Conservation (phyloP, 1,140 invertebrate genomes). For the Heliconius melpomene region DNA sequence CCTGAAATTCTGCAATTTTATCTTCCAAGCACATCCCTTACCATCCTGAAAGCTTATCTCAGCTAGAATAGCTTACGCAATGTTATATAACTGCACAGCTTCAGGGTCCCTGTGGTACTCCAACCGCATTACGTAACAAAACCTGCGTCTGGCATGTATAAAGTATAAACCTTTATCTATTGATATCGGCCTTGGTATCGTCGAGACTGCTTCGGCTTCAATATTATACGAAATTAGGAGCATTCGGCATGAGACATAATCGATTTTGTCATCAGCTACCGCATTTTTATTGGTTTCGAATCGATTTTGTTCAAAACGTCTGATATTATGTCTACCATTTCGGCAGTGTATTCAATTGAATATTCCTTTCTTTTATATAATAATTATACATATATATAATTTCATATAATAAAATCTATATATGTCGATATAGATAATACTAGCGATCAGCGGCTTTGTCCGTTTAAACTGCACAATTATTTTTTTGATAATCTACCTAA, state of each 20-base stretch:
- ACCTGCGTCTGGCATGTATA: slow-evolving; percentile 44
- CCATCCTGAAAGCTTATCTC: slow-evolving; percentile 48
- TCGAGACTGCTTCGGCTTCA: slow-evolving; percentile 31
- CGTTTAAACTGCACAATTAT: no score
- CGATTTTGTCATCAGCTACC: slow-evolving; percentile 37
- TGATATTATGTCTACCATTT: background rate
- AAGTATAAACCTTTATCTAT: slow-evolving; percentile 46
- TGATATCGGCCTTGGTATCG: slow-evolving; percentile 41
- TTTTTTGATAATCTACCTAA: no score
- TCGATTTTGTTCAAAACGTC: slow-evolving; percentile 18
- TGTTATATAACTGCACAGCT: slow-evolving; percentile 46
- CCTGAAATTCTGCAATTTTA: slow-evolving; percentile 32
- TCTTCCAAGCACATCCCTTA: slow-evolving; percentile 45
- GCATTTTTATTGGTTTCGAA: slow-evolving; percentile 22
- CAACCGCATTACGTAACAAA: slow-evolving; percentile 48
- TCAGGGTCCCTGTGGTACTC: slow-evolving; percentile 32
- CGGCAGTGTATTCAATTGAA: background rate
- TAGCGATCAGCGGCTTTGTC: no score
- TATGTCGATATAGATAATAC: no score
- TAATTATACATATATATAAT: no score
- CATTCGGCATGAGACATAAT: slow-evolving; percentile 30
- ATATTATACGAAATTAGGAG: slow-evolving; percentile 33
- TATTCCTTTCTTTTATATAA: background rate
- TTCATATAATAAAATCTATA: no score
- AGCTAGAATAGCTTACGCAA: slow-evolving; percentile 52